Base-by-base conservation (phyloP, 2,797 vertebrate species). In the Lates japonicus region DNA sequence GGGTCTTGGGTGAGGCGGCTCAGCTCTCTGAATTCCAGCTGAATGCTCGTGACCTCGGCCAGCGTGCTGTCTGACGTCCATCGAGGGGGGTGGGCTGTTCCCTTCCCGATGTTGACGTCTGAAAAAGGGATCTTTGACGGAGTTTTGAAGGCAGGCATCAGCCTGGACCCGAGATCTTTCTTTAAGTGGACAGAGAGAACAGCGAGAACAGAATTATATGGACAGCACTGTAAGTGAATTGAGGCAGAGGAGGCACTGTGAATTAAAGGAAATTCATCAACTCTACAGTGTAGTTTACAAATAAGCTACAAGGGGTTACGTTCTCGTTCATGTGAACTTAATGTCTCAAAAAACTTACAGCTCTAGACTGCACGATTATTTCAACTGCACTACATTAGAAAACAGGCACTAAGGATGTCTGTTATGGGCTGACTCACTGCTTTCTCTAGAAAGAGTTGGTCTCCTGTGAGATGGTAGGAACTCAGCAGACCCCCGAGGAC, bases 51-150 rank as follows among this genome's bases (percentile, higher is more conserved):
- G 87, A 99, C 98, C 90, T 99, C 98, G 0, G 98, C 98, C 70
- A 99, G 96, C 0, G 98, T 98, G 95, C 98, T 99, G 93, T 99
- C 98, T 0, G 97, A 96, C 0, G 98, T 99, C 98, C 98, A 99
- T 0, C 97, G 96, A 0, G 98, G 98, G 0, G 97, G 97, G 57
- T 98, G 98, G 6, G 98, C 98, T 0, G 95, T 97, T n/a, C 98
- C 98, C 17, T 96, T 97, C 17, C 98, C 98, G 0, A 99, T 96
- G 94, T 99, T 99, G 59, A 99, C 98, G 0, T 98, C 97, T 0
- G 98, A 99, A 88, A 96, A 99, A 0, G 98, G 98, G 25, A 99
- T 96, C 92, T 96, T 98, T 68, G 98, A 99, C 0, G 98, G 98
- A 0, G 98, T 99, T 65, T 86, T 97, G 92, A 99, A 99, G 2